Evolutionary conservation across 2,888 invertebrate species (phyloP).

Genomic region (Ichneumoninae sp.): DNA sequence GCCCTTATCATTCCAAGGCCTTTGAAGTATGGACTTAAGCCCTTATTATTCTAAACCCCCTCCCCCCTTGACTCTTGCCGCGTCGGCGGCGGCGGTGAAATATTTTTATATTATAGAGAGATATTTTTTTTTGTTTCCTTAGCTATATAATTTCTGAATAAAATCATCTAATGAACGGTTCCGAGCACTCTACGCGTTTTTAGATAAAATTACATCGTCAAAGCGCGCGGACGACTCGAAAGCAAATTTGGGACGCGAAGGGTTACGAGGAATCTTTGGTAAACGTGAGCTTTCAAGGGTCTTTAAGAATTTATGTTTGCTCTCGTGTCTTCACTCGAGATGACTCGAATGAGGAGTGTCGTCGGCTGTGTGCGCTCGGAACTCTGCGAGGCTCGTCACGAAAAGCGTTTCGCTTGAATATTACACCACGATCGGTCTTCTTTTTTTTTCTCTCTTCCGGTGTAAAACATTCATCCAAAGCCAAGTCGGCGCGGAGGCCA

Average conservation of each 20-base stretch:
- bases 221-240: background rate
- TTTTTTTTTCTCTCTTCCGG: background rate
- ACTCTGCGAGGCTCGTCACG: background rate
- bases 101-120: too few species aligned
- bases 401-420: background rate
- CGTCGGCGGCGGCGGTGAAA: too few species aligned
- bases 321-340: background rate
- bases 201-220: background rate
- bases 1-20: too few species aligned
- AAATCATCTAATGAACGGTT: background rate
- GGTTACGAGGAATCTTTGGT: background rate
- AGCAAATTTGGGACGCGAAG: background rate
- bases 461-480: slow-evolving; percentile 2
- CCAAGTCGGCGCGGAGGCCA: background rate
- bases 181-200: background rate
- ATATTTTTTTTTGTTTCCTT: too few species aligned
- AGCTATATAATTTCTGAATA: too few species aligned
- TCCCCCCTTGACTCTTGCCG: too few species aligned
- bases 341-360: background rate
- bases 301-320: background rate
- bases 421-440: background rate
- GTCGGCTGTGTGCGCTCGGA: background rate
- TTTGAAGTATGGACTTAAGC: too few species aligned
- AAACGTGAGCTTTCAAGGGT: slow-evolving; percentile 5
- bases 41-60: too few species aligned